Base-by-base conservation (phyloP, 2,888 invertebrate species). In the Pachycephus smyrnensis region DNA sequence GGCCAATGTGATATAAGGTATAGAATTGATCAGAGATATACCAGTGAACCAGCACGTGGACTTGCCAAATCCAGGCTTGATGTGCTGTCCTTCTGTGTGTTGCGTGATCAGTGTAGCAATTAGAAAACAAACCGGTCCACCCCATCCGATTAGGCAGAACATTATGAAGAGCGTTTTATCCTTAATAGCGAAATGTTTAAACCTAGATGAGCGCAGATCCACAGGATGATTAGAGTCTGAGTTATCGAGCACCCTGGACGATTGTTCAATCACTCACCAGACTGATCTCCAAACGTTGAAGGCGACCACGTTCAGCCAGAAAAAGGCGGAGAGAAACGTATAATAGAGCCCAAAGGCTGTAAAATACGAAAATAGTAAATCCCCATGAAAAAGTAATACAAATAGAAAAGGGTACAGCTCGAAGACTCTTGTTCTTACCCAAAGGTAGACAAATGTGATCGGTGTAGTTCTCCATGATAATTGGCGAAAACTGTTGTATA, bases 251-350 rank as follows among this genome's bases (percentile, higher is more conserved):
- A n/a, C 35, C 11, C 30, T 9, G 6, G 23, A 9, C 4, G 6
- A 32, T 11, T 35, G n/a, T 73, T 55, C 32, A 71, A 69, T 75
- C 85, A 93, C 95, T 94, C 92, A 95, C 95, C 94, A 92, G 2
- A 94, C 94, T 23, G 93, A 92, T 84, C 94, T 93, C 93, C 94
- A 95, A 77, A 95, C 93, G 87, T 96, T 95, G 83, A 95, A 94
- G 68, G 94, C 93, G 35, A 95, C 93, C 11, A 95, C 92, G 86
- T 95, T 95, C 91, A 95, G 92, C 95, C 95, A 95, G 88, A 95
- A 95, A 91, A 95, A 95, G n/a, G 94, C 93, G 1, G 94, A 93
- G 88, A 95, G 91, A 92, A 95, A 94, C 90, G 94, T 93, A 82
- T 93, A 93, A 86, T 94, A 94, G 12, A 94, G 91, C 15, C 93